Percentiles rank a stretch among this genome's conserved stretches.
Conservation (phyloP, 2,113 vertebrate genomes). For the Nesoenas mayeri region DNA sequence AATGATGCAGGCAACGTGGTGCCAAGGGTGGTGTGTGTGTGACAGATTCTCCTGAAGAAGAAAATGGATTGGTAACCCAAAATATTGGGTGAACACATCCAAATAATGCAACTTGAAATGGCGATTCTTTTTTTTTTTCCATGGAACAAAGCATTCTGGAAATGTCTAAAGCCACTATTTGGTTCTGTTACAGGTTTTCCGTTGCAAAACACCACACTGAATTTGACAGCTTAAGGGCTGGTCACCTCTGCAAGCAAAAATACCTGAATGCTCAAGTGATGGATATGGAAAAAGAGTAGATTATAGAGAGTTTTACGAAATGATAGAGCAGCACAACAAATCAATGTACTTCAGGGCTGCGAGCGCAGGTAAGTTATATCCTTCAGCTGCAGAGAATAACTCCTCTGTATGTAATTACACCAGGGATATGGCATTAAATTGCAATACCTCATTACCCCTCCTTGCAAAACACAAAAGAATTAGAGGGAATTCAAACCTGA, state of each 20-base stretch:
- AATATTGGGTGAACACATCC: not conserved
- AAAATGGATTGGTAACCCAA: not conserved
- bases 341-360: conserved; percentile 11
- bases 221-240: not conserved
- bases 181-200: not conserved
- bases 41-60: not conserved
- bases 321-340: conserved; percentile 48
- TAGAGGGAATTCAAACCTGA: not conserved
- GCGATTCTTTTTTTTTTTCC: not conserved
- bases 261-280: not conserved
- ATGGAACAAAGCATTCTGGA: not conserved
- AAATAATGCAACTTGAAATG: not conserved
- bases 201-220: not conserved
- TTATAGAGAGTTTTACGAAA: conserved; percentile 40
- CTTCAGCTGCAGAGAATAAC: not conserved
- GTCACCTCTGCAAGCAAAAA: not conserved
- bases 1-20: fast-evolving
- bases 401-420: conserved; percentile 14
- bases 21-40: not conserved
- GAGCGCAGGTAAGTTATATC: not conserved
- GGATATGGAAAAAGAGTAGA: conserved; percentile 38
- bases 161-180: not conserved
- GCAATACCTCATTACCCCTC: not conserved
- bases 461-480: not conserved
- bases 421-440: conserved; percentile 12